These are phyloP conservation scores for Elysia chlorotica DNA, from an alignment of 1,140 invertebrate species.

Conservation along the genomic window DNA sequence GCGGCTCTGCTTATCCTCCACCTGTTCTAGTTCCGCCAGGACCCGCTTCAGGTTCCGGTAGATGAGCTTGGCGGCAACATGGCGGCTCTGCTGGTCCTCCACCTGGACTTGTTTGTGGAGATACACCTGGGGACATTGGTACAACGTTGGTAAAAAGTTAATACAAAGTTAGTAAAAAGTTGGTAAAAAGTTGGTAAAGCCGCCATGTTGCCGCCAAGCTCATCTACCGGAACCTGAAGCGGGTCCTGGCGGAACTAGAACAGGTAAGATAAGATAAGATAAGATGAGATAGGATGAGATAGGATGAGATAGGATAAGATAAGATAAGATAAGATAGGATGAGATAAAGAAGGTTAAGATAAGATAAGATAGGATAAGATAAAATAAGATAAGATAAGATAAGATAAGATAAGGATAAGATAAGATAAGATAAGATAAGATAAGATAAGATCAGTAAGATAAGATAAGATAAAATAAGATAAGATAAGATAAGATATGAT, in stretches of 20 bases:
- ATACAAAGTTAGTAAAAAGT: not conserved
- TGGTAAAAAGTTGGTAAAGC: not conserved
- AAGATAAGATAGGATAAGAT: too few relatives aligned
- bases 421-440: too few relatives aligned
- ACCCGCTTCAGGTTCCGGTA: conserved; percentile 1
- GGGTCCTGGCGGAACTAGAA: not conserved
- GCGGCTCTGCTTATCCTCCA: not conserved
- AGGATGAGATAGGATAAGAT: not conserved
- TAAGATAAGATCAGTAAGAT: too few relatives aligned
- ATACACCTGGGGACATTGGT: not conserved
- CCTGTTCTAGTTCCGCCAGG: conserved; percentile 3
- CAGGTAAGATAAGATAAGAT: not conserved
- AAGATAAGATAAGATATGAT: too few relatives aligned
- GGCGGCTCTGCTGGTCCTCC: not conserved
- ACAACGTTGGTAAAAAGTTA: not conserved
- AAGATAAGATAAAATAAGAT: too few relatives aligned
- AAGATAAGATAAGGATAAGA: too few relatives aligned
- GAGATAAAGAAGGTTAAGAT: too few relatives aligned
- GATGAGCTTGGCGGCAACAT: conserved; percentile 3
- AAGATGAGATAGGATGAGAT: not conserved
- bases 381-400: too few relatives aligned
- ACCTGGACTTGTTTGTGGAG: conserved; percentile 3
- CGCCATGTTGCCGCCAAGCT: too few relatives aligned
- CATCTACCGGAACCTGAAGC: not conserved
- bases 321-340: too few relatives aligned